Evolutionary conservation across 2,888 invertebrate genomes (phyloP).

Genomic region (Phytoseiulus persimilis): DNA sequence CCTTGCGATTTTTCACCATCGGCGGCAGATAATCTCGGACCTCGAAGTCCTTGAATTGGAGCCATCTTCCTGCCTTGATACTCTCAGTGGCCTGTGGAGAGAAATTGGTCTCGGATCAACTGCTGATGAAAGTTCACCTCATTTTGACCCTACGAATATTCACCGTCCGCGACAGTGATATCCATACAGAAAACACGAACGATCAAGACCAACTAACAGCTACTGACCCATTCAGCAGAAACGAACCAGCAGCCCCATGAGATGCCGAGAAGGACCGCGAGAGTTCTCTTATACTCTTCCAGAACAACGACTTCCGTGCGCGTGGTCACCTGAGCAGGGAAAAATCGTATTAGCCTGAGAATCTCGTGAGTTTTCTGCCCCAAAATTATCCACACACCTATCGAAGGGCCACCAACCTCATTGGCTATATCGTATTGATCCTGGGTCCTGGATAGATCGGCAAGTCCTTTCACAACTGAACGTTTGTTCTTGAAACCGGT

Average conservation of each 20-base stretch:
- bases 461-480: neutral
- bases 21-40: neutral
- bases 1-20: neutral
- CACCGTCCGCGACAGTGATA: too few relatives aligned
- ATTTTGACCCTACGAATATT: too few relatives aligned
- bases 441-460: neutral
- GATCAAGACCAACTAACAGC: too few relatives aligned
- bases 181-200: too few relatives aligned
- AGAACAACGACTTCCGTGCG: constrained; percentile 11
- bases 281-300: neutral
- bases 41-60: neutral
- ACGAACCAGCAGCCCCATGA: constrained; percentile 34
- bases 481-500: constrained; percentile 23
- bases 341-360: too few relatives aligned
- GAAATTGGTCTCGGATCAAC: neutral
- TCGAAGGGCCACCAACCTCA: neutral
- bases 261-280: constrained; percentile 15
- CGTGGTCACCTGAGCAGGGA: neutral
- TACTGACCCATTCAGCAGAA: constrained; percentile 14
- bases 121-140: too few relatives aligned
- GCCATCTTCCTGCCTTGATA: neutral
- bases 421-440: neutral
- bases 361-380: too few relatives aligned
- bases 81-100: neutral
- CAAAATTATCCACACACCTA: too few relatives aligned